Evolutionary conservation across 1,140 invertebrate genomes (phyloP), one percentile per base, ranked within the genome.

Genomic region (Ips nitidus): DNA sequence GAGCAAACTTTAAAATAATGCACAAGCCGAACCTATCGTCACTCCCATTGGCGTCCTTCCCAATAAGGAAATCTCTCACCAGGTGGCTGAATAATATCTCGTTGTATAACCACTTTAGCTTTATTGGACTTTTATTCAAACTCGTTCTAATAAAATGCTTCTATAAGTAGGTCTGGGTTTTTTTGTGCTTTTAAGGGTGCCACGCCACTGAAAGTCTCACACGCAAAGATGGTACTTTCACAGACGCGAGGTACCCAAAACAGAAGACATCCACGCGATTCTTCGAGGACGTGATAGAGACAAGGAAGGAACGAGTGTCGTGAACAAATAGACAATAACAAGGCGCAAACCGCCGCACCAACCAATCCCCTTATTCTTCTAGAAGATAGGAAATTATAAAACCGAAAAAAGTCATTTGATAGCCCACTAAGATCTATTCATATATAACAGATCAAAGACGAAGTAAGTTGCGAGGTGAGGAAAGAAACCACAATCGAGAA

Each of bases 251-350:
- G 22, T 22, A 22, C 22, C 22, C 22, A 22, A 22, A 22, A 22
- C 22, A 22, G 22, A 22, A 22, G 22, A 22, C 22, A 22, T 22
- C 22, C 22, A 22, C 22, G 22, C 22, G 22, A 22, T 22, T 22
- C 22, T 22, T 50, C 6, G 45, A 50, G 3, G 45, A 50, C 45
- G 45, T 8, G 22, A 50, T 6, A 50, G 45, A 50, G 6, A 50
- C 45, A 50, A 50, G 45, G 45, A 50, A 50, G 45, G 22, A 6
- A 5, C 36, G 52, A 36, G 62, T 40, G 53, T 64, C 62, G 62
- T 64, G 62, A 64, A 55, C 62, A 55, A 64, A 64, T 43, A 64
- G 62, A 64, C 62, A 64, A 64, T 64, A 62, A 64, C 62, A 64
- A 64, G 62, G 62, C 62, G 62, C 62, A 64, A 64, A 64, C 52